Base-by-base conservation (phyloP, 2,888 invertebrate genomes). In the Archaeoteleia sp. region DNA sequence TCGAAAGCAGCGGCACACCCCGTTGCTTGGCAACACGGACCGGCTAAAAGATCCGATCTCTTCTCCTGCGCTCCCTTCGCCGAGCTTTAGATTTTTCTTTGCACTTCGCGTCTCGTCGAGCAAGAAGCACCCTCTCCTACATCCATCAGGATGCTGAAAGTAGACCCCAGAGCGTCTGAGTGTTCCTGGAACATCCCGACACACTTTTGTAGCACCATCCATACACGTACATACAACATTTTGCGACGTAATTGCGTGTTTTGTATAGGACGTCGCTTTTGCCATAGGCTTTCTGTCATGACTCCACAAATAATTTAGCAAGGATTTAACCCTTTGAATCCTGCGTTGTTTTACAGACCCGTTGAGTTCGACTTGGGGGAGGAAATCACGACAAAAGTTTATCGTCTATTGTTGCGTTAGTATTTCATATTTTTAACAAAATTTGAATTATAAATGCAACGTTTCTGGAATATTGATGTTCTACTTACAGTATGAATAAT, bases 1-100 rank as follows among this genome's bases (percentile, higher is more conserved):
- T 73, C 53, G 54, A 46, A 49, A 63, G 68, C 40, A 39, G 62
- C 63, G 42, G 48, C 63, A 60, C 46, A 63, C 37, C 58, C 65
- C 72, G 77, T 77, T 72, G 77, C 77, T 46, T 71, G 67, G 77
- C 77, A 77, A 77, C 81, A 34, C 69, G 71, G 68, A 57, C 51
- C 46, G 57, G 5, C 57, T 65, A 57, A 57, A 54, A 67, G 54
- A 60, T 27, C 60, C 39, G 45, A 65, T 60, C 67, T 61, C 29
- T 62, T 51, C 67, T 42, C 20, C 63, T 57, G 43, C 37, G 54
- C 58, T 66, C 39, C 42, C 51, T 51, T 49, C 27, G 40, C 25
- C 40, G 15, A 67, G 54, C 71, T 73, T 74, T 68, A 73, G 5
- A 32, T 46, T 51, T 73, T 75, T 71, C 65, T 65, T 72, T 67